Conservation (phyloP, 2,797 vertebrate genomes). For the Alectoris magna region DNA sequence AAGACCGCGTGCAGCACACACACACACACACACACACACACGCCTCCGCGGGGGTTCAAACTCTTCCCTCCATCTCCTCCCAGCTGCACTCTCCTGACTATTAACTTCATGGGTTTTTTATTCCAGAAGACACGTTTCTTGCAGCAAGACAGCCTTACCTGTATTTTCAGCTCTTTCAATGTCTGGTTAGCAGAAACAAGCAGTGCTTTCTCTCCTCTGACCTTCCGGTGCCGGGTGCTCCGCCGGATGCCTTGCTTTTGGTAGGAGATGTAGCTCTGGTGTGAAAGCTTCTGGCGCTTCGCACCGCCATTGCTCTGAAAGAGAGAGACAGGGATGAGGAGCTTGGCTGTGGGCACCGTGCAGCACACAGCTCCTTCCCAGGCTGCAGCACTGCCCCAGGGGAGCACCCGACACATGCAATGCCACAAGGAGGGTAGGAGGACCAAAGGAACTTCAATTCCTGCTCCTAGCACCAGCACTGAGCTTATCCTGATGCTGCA, state of each 20-base stretch:
- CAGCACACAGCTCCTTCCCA: not conserved
- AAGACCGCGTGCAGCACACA: not conserved
- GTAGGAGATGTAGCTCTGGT: constrained; percentile 72
- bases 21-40: fast-evolving
- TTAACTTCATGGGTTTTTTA: not conserved
- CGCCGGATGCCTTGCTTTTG: constrained; percentile 87
- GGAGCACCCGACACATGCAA: not conserved
- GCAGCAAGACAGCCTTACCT: constrained; percentile 77
- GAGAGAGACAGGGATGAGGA: not conserved
- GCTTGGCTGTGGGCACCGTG: too few relatives aligned
- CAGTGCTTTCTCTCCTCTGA: constrained; percentile 93
- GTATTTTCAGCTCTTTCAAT: constrained; percentile 95
- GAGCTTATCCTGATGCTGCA: not conserved
- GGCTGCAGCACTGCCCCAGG: not conserved
- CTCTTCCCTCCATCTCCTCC: not conserved
- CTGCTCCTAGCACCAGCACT: fast-evolving
- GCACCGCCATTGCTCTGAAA: constrained; percentile 84
- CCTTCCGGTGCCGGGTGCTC: constrained; percentile 93
- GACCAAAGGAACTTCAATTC: not conserved
- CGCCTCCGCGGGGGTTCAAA: fast-evolving
- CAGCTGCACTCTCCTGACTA: fast-evolving
- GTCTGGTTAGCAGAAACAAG: constrained; percentile 97
- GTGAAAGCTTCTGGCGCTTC: constrained; percentile 87
- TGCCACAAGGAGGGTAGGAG: not conserved
- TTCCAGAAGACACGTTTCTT: fast-evolving